Percentiles rank a stretch among this genome's conserved stretches.
phyloP scores from a whole-genome alignment of 2,113 vertebrate species.

The Xyliphius kryptos region DNA sequence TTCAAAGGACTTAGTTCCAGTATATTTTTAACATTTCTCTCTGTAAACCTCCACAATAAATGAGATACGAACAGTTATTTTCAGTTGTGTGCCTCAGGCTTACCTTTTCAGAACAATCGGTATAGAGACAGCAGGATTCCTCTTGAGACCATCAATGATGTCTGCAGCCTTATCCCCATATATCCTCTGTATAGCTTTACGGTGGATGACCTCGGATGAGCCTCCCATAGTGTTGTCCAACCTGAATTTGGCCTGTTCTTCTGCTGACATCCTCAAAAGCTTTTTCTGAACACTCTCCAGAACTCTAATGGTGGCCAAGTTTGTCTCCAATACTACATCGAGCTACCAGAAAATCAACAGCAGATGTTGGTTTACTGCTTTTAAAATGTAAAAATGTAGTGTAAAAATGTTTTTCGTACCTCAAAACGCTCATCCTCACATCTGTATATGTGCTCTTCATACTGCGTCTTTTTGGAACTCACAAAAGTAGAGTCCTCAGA shows the following conservation, averaged over 20 bases:
- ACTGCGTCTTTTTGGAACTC: slow-evolving; percentile 97
- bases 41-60: not conserved
- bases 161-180: slow-evolving; percentile 93
- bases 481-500: slow-evolving; percentile 98
- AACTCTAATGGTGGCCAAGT: slow-evolving; percentile 89
- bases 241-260: slow-evolving; percentile 92
- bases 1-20: too few relatives aligned
- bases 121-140: slow-evolving; percentile 86
- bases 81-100: not conserved
- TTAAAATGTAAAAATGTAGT: not conserved
- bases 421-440: slow-evolving; percentile 98
- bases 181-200: slow-evolving; percentile 98
- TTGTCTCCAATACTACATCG: slow-evolving; percentile 94
- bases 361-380: too few relatives aligned
- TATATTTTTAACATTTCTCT: too few relatives aligned
- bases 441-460: slow-evolving; percentile 97
- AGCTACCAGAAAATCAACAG: slow-evolving; percentile 63
- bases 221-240: slow-evolving; percentile 95
- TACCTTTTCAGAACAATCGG: slow-evolving; percentile 97
- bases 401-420: slow-evolving; percentile 59
- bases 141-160: slow-evolving; percentile 92
- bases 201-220: slow-evolving; percentile 93
- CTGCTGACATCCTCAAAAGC: slow-evolving; percentile 89
- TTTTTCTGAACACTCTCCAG: slow-evolving; percentile 91
- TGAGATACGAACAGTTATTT: not conserved